A percentile compares a stretch with the other conserved stretches of the same genome.
These are phyloP conservation scores for Linhomoeus sp. DNA, from an alignment of 2,888 invertebrate genomes.

Conservation along the genomic window DNA sequence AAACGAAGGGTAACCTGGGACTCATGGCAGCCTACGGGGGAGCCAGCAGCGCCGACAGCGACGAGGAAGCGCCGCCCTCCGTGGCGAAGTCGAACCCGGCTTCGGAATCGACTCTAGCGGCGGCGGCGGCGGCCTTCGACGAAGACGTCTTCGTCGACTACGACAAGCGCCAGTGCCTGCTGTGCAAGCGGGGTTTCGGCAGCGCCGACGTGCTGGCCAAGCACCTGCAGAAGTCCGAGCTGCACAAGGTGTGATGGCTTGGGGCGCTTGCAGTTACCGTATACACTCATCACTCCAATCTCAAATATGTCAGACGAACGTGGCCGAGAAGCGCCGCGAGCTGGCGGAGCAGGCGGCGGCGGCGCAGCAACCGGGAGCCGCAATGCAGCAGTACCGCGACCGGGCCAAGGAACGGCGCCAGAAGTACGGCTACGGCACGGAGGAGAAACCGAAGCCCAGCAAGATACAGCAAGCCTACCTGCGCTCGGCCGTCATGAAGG, in stretches of 20 bases:
- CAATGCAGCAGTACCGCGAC: slow-evolving; percentile 53
- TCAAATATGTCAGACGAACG: slow-evolving; percentile 13
- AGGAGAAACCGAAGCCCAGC: slow-evolving; percentile 78
- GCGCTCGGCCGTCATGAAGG: no score
- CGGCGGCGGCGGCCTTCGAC: not conserved
- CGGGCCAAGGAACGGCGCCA: slow-evolving; percentile 81
- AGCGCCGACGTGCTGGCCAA: slow-evolving; percentile 61
- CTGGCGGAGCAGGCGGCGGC: not conserved
- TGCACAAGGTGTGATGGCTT: slow-evolving; percentile 51
- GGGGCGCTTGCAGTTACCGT: no score
- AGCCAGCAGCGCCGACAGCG: not conserved
- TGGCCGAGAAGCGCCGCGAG: slow-evolving; percentile 4
- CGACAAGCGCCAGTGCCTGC: slow-evolving; percentile 63
- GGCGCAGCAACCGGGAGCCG: not conserved
- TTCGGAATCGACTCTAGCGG: not conserved
- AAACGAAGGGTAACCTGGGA: no score
- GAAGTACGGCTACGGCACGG: slow-evolving; percentile 48
- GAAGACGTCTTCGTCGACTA: slow-evolving; percentile 46
- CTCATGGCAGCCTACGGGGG: no score
- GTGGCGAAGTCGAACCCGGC: not conserved
- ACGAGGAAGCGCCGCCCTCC: not conserved
- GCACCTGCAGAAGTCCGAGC: slow-evolving; percentile 74
- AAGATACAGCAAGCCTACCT: not conserved
- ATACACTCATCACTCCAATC: no score
- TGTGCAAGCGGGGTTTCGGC: slow-evolving; percentile 85